Conservation (phyloP, 2,797 vertebrate species). For the Enteromius paludinosus region DNA sequence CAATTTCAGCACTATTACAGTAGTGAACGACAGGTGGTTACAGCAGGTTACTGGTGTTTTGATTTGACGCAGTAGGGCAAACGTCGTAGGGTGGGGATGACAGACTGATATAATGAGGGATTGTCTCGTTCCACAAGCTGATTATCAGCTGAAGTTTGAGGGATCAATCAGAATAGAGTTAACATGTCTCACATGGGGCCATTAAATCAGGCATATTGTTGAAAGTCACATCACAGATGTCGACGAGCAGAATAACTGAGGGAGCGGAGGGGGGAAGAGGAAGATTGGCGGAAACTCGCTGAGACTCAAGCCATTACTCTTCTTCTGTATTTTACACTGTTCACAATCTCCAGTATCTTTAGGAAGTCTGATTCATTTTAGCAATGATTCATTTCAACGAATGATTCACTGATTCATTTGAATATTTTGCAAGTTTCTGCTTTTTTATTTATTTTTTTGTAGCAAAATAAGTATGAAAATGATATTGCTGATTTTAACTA, state of each 20-base stretch:
- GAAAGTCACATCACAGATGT: conserved; percentile 57
- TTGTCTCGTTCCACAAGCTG: conserved; percentile 71
- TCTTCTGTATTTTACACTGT: conserved; percentile 6
- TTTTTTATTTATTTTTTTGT: not conserved
- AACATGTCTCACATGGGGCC: conserved; percentile 64
- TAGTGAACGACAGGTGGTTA: conserved; percentile 34
- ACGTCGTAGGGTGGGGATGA: conserved; percentile 35
- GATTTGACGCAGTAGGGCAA: conserved; percentile 27
- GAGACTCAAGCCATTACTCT: conserved; percentile 22
- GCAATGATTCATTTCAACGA: not conserved
- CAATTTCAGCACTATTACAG: conserved; percentile 23
- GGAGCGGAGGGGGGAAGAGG: conserved; percentile 52
- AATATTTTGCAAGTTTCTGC: not conserved
- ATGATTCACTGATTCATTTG: not conserved
- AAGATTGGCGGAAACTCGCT: conserved; percentile 6
- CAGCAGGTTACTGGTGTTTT: conserved; percentile 44
- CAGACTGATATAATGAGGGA: conserved; percentile 76
- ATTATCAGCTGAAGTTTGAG: conserved; percentile 62
- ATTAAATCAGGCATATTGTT: conserved; percentile 59
- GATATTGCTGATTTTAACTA: not conserved
- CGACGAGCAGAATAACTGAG: conserved; percentile 47
- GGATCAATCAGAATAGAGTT: conserved; percentile 60
- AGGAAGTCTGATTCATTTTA: not conserved
- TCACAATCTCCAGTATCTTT: conserved; percentile 1
- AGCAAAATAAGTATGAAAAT: not conserved